Base-by-base conservation (phyloP, 2,797 vertebrate species). In the Lophura swinhoii region DNA sequence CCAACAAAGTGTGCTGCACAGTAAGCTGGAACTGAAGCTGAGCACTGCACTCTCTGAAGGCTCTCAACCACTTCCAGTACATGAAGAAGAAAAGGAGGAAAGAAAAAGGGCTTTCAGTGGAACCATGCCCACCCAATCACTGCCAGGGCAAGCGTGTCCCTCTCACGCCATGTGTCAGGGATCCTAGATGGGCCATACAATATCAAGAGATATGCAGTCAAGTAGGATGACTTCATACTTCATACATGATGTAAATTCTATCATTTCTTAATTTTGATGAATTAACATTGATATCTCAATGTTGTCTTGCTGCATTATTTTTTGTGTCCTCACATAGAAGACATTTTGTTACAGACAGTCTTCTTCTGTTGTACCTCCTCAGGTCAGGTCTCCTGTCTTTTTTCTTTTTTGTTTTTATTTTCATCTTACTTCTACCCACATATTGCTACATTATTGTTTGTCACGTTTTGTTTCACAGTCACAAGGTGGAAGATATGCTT, bases 31-130 rank as follows among this genome's bases (percentile, higher is more conserved):
- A 68, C 17, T 12, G 1, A 1, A 24, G 44, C 13, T 75, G 41
- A n/a, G 31, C 48, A 26, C 23, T 84, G 51, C 66, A 23, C 46
- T 79, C 28, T 21, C 16, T 26, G 43, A 35, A 44, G 44, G 18
- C 43, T 5, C 43, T 12, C n/a, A 44, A 53, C 55, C 39, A 63
- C 18, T 35, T 10, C 17, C 23, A 39, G 21, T 0, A 56, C 0
- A 1, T 43, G 20, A 7, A 74, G 17, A 16, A 44, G 39, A 46
- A 5, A 29, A 6, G 4, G 37, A 43, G 49, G 37, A 10, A 15
- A 18, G 22, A 81, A 31, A 49, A 81, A 87, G 33, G 16, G 2
- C 14, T 4, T 64, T 72, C 49, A 48, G 28, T 5, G 77, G 49
- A 77, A 84, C 44, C 11, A 20, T n/a, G 8, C 67, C 18, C 10